Evolutionary conservation across 2,797 vertebrate species (phyloP).

Genomic region (Lycodopsis pacificus): DNA sequence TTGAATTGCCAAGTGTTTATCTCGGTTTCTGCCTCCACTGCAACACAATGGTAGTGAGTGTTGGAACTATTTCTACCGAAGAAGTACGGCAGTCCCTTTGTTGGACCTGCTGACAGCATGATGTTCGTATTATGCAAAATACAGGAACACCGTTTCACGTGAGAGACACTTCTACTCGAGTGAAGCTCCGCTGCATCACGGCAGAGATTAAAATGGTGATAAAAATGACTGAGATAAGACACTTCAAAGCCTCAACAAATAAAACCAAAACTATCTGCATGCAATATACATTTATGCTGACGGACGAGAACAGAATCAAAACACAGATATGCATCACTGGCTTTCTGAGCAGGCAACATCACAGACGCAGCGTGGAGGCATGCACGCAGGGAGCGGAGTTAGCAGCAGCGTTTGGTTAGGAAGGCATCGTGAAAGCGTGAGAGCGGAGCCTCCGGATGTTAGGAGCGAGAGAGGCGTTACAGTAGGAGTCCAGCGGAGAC

Average conservation of each 20-base stretch:
- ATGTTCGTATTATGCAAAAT: background rate
- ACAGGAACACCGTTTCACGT: background rate
- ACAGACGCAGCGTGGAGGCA: background rate
- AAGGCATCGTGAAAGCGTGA: constrained; percentile 2
- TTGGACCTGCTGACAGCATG: background rate
- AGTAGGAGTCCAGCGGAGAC: constrained; percentile 33
- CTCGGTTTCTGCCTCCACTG: background rate
- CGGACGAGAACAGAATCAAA: background rate
- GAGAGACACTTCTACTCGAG: background rate
- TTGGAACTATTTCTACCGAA: background rate
- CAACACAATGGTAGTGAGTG: background rate
- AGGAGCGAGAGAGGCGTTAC: constrained; percentile 15
- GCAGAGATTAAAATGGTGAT: background rate
- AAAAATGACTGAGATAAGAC: background rate
- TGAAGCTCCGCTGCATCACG: background rate
- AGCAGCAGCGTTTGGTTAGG: constrained; percentile 37
- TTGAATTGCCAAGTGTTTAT: background rate
- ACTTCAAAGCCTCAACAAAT: background rate
- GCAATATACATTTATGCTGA: constrained; percentile 3
- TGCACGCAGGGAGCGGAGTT: constrained; percentile 15
- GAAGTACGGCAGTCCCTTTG: background rate
- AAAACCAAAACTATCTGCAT: background rate
- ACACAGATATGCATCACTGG: constrained; percentile 13
- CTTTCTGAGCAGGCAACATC: background rate
- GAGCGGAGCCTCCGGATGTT: constrained; percentile 24